Conservation (phyloP, 2,888 invertebrate species). For the Cantharis lateralis region DNA sequence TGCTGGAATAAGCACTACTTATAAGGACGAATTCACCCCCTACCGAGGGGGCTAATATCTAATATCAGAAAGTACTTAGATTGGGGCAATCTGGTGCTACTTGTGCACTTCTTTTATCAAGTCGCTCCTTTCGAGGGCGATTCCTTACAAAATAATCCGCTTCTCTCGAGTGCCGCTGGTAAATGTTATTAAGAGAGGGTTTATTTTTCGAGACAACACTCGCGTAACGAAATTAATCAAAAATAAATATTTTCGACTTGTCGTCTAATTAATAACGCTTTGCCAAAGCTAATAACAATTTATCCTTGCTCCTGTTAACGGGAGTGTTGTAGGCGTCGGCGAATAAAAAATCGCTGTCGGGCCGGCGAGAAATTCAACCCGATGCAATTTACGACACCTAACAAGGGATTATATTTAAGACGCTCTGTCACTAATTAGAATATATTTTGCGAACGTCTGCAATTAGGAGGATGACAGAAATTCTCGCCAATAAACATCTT, state of each 20-base stretch:
- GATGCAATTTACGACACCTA: slow-evolving; percentile 36
- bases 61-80: slow-evolving; percentile 44
- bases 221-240: background rate
- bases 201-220: background rate
- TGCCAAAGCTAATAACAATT: background rate
- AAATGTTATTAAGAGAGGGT: slow-evolving; percentile 15
- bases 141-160: slow-evolving; percentile 17
- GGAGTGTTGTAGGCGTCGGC: slow-evolving; percentile 1
- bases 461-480: slow-evolving; percentile 39
- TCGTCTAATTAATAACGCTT: slow-evolving; percentile 37
- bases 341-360: slow-evolving; percentile 23
- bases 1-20: slow-evolving; percentile 19
- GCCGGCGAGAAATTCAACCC: slow-evolving; percentile 18
- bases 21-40: slow-evolving; percentile 28
- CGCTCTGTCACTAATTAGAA: slow-evolving; percentile 40
- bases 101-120: slow-evolving; percentile 35
- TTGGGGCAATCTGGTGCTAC: slow-evolving; percentile 39
- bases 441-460: slow-evolving; percentile 38
- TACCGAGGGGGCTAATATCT: slow-evolving; percentile 38
- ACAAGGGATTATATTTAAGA: slow-evolving; percentile 44
- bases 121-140: slow-evolving; percentile 2
- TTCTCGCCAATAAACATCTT: slow-evolving; percentile 37
- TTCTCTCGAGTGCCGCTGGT: slow-evolving; percentile 4
- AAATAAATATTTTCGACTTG: slow-evolving; percentile 36
- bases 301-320: background rate